phyloP scores from a whole-genome alignment of 2,888 invertebrate genomes.

The Agonopterix alstromeriana region DNA sequence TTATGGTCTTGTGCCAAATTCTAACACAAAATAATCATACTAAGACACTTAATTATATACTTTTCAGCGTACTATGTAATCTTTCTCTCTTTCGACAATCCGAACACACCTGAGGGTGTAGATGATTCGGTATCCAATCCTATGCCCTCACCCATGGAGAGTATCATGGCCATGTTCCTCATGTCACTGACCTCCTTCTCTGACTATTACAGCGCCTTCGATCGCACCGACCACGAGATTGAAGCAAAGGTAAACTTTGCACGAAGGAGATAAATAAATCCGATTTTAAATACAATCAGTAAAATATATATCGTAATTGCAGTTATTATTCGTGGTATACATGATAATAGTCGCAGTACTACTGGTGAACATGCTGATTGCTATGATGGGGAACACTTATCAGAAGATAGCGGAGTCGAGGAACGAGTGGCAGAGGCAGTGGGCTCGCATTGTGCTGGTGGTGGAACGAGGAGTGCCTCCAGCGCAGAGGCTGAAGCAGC shows the following conservation, averaged over 20 bases:
- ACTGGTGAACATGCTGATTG: constrained; percentile 98
- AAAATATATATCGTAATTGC: constrained; percentile 19
- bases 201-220: constrained; percentile 94
- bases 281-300: too few species aligned
- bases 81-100: constrained; percentile 91
- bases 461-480: constrained; percentile 98
- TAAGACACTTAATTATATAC: background rate
- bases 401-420: constrained; percentile 97
- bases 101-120: constrained; percentile 87
- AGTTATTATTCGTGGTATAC: constrained; percentile 95
- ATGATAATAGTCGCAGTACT: constrained; percentile 98
- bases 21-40: too few species aligned
- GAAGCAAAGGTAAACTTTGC: constrained; percentile 85
- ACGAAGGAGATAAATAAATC: too few species aligned
- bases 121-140: constrained; percentile 90
- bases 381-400: constrained; percentile 99
- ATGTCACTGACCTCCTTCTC: constrained; percentile 99
- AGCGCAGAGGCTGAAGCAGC: constrained; percentile 87
- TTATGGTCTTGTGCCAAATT: too few species aligned
- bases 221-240: constrained; percentile 90
- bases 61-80: constrained; percentile 91
- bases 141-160: constrained; percentile 94
- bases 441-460: constrained; percentile 98
- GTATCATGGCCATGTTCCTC: constrained; percentile 98
- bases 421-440: constrained; percentile 98